Evolutionary conservation across 2,113 vertebrate species (phyloP).

Genomic region (Bostrychus sinensis): DNA sequence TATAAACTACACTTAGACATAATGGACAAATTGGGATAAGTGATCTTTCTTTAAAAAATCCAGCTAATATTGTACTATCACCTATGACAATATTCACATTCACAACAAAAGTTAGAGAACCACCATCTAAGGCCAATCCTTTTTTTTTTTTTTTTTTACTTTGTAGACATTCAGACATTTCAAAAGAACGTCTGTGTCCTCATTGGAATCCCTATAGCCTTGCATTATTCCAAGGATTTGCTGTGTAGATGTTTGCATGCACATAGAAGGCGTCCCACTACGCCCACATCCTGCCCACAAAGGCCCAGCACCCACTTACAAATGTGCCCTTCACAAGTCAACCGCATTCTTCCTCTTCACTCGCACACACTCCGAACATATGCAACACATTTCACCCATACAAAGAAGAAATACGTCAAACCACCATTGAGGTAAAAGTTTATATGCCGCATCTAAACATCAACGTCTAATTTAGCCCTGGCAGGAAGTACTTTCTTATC

Average conservation of each 20-base stretch:
- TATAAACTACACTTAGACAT: too few species aligned
- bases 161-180: slow-evolving; percentile 11
- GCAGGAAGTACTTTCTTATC: slow-evolving; percentile 69
- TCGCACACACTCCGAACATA: slow-evolving; percentile 14
- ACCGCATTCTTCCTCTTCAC: slow-evolving; percentile 58
- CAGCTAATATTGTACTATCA: too few species aligned
- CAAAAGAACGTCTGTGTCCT: slow-evolving; percentile 4
- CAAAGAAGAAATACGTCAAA: slow-evolving; percentile 34
- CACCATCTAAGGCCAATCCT: too few species aligned
- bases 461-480: slow-evolving; percentile 54
- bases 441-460: slow-evolving; percentile 54
- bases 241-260: not conserved
- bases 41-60: too few species aligned
- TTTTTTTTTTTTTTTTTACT: slow-evolving; percentile 1
- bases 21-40: too few species aligned
- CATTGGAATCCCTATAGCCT: slow-evolving; percentile 29
- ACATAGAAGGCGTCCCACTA: slow-evolving; percentile 25
- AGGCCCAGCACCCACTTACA: slow-evolving; percentile 55
- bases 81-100: too few species aligned
- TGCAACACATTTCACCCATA: slow-evolving; percentile 39
- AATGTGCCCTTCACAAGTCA: slow-evolving; percentile 45
- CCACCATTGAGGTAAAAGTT: slow-evolving; percentile 40
- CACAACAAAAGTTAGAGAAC: too few species aligned
- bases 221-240: slow-evolving; percentile 6
- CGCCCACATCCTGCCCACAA: slow-evolving; percentile 68